Conservation (phyloP, 1,140 invertebrate genomes). For the Radopholus similis region DNA sequence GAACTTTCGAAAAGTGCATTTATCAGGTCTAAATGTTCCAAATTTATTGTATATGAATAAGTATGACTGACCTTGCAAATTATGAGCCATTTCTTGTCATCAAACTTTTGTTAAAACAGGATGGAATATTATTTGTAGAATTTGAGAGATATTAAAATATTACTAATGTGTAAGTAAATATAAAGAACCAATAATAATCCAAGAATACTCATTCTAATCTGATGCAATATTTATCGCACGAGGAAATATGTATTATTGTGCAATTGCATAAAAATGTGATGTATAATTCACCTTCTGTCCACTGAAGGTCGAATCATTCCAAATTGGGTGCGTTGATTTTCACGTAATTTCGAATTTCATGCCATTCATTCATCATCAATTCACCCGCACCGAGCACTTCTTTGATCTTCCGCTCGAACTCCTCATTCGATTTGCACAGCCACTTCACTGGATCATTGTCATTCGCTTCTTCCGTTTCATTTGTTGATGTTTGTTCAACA, state of each 20-base stretch:
- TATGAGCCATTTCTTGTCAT: not conserved
- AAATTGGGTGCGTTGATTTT: not conserved
- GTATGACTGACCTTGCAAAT: not conserved
- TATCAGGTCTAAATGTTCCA: constrained; percentile 40
- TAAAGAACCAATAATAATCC: too few relatives aligned
- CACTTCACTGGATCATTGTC: not conserved
- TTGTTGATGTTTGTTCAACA: not conserved
- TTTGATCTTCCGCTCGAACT: constrained; percentile 10
- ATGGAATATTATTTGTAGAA: too few relatives aligned
- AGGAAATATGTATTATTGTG: too few relatives aligned
- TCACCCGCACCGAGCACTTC: constrained; percentile 11
- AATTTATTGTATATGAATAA: not conserved
- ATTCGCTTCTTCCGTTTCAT: not conserved
- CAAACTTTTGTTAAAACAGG: too few relatives aligned
- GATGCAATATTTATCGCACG: too few relatives aligned
- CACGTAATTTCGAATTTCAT: constrained; percentile 7
- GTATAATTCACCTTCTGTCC: not conserved
- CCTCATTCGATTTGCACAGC: constrained; percentile 7
- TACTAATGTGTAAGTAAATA: too few relatives aligned
- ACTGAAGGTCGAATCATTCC: not conserved
- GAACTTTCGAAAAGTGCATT: constrained; percentile 49
- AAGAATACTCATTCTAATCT: too few relatives aligned
- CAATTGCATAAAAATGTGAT: too few relatives aligned
- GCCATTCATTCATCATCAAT: constrained; percentile 17
- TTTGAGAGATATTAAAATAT: too few relatives aligned